These are phyloP conservation scores for Margarornis squamiger DNA, from an alignment of 2,797 vertebrate genomes.

Conservation along the genomic window DNA sequence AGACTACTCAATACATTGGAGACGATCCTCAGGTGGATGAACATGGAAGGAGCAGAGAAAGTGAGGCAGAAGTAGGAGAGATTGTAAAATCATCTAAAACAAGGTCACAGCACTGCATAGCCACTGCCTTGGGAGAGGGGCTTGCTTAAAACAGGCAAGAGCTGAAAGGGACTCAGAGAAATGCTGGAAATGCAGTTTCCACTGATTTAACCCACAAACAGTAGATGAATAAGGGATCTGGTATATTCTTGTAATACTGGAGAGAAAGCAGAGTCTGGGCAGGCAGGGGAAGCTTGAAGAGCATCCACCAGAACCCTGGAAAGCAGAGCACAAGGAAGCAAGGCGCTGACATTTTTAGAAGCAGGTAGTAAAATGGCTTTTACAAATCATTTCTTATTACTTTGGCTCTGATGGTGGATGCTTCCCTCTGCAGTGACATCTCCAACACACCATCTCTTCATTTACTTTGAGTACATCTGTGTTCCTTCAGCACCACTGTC, in stretches of 20 bases:
- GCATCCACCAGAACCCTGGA: background rate
- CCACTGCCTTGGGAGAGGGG: background rate
- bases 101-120: background rate
- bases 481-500: background rate
- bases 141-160: background rate
- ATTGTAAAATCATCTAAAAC: background rate
- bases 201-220: background rate
- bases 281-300: background rate
- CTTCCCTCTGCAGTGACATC: background rate
- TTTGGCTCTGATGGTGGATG: background rate
- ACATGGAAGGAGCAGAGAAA: background rate
- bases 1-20: background rate
- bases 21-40: background rate
- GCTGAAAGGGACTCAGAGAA: background rate
- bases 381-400: background rate
- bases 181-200: background rate
- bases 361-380: background rate
- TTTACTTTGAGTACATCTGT: background rate
- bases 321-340: background rate
- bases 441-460: background rate
- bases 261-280: background rate
- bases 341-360: background rate
- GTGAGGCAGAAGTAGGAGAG: background rate
- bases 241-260: rapidly evolving
- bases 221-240: background rate